A percentile compares a stretch with the other conserved stretches of the same genome.
These are phyloP conservation scores for Nyctibius grandis DNA, from an alignment of 2,797 vertebrate genomes.

Conservation along the genomic window DNA sequence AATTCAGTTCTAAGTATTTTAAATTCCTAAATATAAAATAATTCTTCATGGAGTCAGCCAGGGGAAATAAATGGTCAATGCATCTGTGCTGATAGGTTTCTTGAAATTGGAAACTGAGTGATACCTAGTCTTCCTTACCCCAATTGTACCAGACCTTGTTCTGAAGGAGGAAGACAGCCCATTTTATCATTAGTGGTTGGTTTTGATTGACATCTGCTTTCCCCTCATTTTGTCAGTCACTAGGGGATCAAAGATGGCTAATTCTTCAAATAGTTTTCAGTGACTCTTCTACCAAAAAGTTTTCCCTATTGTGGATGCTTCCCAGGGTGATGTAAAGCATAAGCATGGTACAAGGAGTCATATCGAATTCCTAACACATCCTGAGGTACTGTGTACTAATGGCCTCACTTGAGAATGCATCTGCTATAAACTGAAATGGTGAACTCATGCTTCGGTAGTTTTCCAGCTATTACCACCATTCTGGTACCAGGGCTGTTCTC, in stretches of 20 bases:
- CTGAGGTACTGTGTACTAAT: background rate
- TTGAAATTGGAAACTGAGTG: background rate
- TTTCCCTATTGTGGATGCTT: background rate
- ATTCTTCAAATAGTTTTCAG: background rate
- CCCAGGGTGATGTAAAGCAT: background rate
- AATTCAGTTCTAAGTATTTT: background rate
- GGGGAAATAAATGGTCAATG: background rate
- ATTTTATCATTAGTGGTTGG: background rate
- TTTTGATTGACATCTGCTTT: background rate
- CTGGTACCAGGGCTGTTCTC: background rate
- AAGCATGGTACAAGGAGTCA: rapidly evolving
- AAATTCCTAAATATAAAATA: background rate
- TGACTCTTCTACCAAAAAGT: background rate
- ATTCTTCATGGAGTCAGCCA: background rate
- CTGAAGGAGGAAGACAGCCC: background rate
- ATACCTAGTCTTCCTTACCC: background rate
- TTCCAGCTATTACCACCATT: background rate
- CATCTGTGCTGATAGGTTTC: background rate
- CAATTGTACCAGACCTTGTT: background rate
- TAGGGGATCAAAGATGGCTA: background rate
- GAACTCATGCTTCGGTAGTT: background rate
- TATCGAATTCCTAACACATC: background rate
- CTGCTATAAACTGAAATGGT: background rate
- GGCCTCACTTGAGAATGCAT: background rate
- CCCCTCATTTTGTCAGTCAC: background rate